Percentiles rank a stretch among this genome's conserved stretches.
These are phyloP conservation scores for Hydropsyche betteni DNA, from an alignment of 2,888 invertebrate genomes.

Conservation along the genomic window DNA sequence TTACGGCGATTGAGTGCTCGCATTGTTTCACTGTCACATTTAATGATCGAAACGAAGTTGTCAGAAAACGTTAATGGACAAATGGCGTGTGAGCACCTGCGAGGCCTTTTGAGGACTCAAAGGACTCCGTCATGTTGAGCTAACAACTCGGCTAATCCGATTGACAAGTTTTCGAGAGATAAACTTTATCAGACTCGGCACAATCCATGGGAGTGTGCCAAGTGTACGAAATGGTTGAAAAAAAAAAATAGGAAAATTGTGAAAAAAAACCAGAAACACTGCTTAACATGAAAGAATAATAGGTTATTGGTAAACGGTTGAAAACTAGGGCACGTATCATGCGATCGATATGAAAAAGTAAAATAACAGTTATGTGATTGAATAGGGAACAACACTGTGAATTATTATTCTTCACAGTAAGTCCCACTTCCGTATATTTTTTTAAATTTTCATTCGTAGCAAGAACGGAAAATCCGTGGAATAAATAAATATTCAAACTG, in stretches of 20 bases:
- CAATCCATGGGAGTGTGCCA: not conserved
- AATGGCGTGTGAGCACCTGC: slow-evolving; percentile 14
- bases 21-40: slow-evolving; percentile 11
- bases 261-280: not conserved
- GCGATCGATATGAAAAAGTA: too few relatives aligned
- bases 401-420: too few relatives aligned
- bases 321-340: too few relatives aligned
- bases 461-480: too few relatives aligned
- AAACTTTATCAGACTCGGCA: not conserved
- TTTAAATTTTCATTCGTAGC: too few relatives aligned
- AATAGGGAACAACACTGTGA: too few relatives aligned
- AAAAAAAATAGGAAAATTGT: not conserved
- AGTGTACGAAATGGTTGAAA: not conserved
- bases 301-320: too few relatives aligned
- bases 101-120: not conserved
- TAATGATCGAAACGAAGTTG: slow-evolving; percentile 5
- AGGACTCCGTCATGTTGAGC: not conserved
- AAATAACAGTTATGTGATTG: too few relatives aligned
- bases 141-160: slow-evolving; percentile 6
- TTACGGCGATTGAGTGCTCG: slow-evolving; percentile 10
- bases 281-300: not conserved
- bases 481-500: too few relatives aligned
- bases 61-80: slow-evolving; percentile 11
- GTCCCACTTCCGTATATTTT: too few relatives aligned
- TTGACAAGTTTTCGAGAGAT: not conserved